phyloP scores from a whole-genome alignment of 2,113 vertebrate genomes.

The Recurvirostra avosetta region DNA sequence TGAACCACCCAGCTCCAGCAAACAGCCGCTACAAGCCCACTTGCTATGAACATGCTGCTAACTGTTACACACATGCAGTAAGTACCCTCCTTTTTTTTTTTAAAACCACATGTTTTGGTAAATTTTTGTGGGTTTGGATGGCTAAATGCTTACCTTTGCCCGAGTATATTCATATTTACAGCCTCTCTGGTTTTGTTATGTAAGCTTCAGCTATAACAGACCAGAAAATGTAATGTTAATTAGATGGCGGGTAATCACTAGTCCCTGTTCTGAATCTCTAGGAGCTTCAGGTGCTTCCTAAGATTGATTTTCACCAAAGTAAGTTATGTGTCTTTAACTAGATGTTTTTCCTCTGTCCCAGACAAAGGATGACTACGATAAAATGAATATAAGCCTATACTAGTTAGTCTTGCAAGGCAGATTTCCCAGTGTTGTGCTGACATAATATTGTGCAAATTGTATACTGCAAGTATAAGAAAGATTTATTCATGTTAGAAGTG shows the following conservation, averaged over 20 bases:
- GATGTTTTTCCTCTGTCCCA: not conserved
- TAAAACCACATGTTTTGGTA: not conserved
- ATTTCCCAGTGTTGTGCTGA: not conserved
- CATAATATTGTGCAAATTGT: not conserved
- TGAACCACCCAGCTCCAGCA: slow-evolving; percentile 93
- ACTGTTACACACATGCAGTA: slow-evolving; percentile 98
- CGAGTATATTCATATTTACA: not conserved
- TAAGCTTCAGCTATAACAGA: not conserved
- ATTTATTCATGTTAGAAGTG: not conserved
- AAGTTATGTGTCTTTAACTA: not conserved
- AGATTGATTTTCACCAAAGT: not conserved
- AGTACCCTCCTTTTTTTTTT: slow-evolving; percentile 37
- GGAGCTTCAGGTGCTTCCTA: not conserved
- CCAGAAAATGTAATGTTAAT: not conserved
- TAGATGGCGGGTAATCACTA: not conserved
- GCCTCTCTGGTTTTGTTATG: not conserved
- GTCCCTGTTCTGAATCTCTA: not conserved
- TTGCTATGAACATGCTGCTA: slow-evolving; percentile 95
- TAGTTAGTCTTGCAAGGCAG: not conserved
- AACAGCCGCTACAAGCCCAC: slow-evolving; percentile 98
- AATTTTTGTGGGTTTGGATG: not conserved
- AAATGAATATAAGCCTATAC: not conserved
- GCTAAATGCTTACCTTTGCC: not conserved
- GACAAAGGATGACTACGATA: not conserved
- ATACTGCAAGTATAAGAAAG: not conserved